Evolutionary conservation across 2,113 vertebrate species (phyloP), one percentile per base, ranked within the genome.

Genomic region (Periophthalmus modestus): DNA sequence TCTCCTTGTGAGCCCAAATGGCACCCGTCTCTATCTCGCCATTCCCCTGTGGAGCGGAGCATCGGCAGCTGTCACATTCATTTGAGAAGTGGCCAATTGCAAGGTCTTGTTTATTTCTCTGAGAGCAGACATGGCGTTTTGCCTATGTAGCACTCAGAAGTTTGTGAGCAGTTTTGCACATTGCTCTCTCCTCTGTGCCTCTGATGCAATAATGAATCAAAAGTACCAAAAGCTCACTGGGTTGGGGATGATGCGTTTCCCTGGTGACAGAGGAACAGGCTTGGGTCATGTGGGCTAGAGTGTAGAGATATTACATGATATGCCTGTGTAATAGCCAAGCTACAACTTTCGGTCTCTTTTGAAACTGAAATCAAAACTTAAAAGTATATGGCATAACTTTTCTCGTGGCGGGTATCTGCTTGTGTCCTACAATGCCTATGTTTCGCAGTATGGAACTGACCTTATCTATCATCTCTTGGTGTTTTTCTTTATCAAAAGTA

Each of bases 211-310:
- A 82, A 80, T 72, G 71, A 83, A 75, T 75, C 68, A 52, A 46
- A 81, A 81, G 74, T 88, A n/a, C 85, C 72, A n/a, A 72, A 82
- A 59, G 70, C 79, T 84, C 68, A 69, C 68, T 84, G 79, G 82
- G 69, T 80, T 79, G 78, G 78, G 77, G 39, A 73, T 54, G 72
- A 82, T 70, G 79, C n/a, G 87, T 90, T 88, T 77, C 87, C 85
- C 58, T 62, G 83, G 77, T 69, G 66, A 89, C 75, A 4, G 68
- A 69, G 69, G 83, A 79, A 83, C 72, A 69, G 76, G 66, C 77
- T 77, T 63, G 77, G 68, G 67, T 77, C 87, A 74, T 75, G 61
- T 82, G 77, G 70, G 70, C 67, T 65, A 80, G 74, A 78, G 48
- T 66, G 73, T 63, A 23, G 80, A 72, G 76, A 76, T 78, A 70